Evolutionary conservation across 2,888 invertebrate genomes (phyloP).

Genomic region (Melinopterus prodromus): DNA sequence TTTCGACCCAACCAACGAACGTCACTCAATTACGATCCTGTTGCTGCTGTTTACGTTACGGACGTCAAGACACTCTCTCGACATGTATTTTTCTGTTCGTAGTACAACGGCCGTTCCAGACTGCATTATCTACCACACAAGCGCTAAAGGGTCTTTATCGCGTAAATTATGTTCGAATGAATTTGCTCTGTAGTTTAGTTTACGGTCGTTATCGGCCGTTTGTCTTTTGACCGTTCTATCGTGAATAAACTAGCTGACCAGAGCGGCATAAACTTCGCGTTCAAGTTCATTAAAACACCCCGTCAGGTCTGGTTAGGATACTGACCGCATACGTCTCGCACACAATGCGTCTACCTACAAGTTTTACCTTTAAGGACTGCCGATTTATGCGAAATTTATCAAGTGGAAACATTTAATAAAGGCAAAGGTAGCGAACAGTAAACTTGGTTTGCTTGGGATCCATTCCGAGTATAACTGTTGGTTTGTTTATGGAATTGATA

Average conservation of each 20-base stretch:
- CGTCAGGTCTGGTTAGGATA: constrained; percentile 17
- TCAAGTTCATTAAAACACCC: constrained; percentile 33
- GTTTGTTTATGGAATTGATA: not conserved
- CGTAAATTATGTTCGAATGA: constrained; percentile 13
- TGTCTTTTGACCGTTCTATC: constrained; percentile 28
- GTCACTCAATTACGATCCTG: constrained; percentile 43
- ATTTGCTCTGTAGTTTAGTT: constrained; percentile 6
- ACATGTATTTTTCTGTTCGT: not conserved
- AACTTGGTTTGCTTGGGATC: not conserved
- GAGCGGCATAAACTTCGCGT: constrained; percentile 25
- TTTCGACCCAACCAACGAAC: constrained; percentile 27
- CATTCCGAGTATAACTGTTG: not conserved
- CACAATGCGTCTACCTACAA: constrained; percentile 6
- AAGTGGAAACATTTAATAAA: constrained; percentile 38
- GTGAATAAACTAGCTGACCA: constrained; percentile 28
- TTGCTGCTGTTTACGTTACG: constrained; percentile 24
- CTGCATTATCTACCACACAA: constrained; percentile 8
- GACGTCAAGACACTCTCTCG: constrained; percentile 20
- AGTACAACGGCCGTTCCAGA: not conserved
- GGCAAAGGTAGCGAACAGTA: constrained; percentile 23
- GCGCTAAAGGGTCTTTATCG: not conserved
- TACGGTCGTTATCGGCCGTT: not conserved
- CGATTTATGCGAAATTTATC: constrained; percentile 33
- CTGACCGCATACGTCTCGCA: constrained; percentile 29
- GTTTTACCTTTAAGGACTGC: constrained; percentile 17